Conservation (phyloP, 2,888 invertebrate species). For the Athetis lepigone region DNA sequence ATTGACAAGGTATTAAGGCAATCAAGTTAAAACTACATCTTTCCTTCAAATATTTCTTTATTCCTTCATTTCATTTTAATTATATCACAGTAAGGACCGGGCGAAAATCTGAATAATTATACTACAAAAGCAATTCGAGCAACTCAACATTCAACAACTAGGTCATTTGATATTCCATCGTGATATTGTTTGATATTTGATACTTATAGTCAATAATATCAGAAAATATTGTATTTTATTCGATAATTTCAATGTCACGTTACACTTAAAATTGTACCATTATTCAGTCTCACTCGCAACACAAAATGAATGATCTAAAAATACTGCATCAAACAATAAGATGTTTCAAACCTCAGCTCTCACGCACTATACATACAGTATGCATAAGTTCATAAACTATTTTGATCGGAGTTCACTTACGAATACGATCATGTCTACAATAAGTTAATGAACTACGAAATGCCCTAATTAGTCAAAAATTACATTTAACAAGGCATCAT, state of each 20-base stretch:
- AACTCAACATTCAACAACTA: slow-evolving; percentile 85
- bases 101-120: slow-evolving; percentile 89
- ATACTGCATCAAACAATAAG: slow-evolving; percentile 87
- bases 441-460: slow-evolving; percentile 89
- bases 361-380: slow-evolving; percentile 76
- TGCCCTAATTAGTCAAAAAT: slow-evolving; percentile 88
- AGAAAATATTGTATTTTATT: slow-evolving; percentile 78
- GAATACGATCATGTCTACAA: slow-evolving; percentile 87
- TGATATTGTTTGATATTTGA: slow-evolving; percentile 71
- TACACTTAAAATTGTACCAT: slow-evolving; percentile 86
- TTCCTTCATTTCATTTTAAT: slow-evolving; percentile 75
- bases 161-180: slow-evolving; percentile 76
- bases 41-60: slow-evolving; percentile 75
- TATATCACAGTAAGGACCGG: slow-evolving; percentile 89
- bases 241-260: slow-evolving; percentile 76
- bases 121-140: slow-evolving; percentile 86
- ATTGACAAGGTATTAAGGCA: slow-evolving; percentile 82
- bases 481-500: slow-evolving; percentile 89
- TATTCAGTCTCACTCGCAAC: slow-evolving; percentile 89
- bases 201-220: slow-evolving; percentile 79
- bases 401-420: slow-evolving; percentile 86
- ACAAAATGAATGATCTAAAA: slow-evolving; percentile 86
- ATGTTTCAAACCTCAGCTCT: slow-evolving; percentile 72
- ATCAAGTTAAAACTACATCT: slow-evolving; percentile 76
- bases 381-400: slow-evolving; percentile 76